A percentile compares a stretch with the other conserved stretches of the same genome.
These are phyloP conservation scores for Varroa destructor DNA, from an alignment of 1,140 invertebrate species.

Conservation along the genomic window DNA sequence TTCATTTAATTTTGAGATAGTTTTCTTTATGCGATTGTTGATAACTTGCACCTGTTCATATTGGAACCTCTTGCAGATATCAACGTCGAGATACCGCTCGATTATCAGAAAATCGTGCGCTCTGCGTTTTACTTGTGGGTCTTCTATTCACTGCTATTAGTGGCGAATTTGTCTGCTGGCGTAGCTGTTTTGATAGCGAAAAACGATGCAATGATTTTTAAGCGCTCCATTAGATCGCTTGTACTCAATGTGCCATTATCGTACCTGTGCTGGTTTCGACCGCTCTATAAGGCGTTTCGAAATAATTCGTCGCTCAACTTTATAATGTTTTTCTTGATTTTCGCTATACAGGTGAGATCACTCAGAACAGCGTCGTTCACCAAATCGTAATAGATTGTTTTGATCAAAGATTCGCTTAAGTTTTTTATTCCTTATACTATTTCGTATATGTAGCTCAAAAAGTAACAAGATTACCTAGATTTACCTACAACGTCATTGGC, in stretches of 20 bases:
- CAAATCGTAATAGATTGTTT: too few species aligned
- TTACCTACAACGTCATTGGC: too few species aligned
- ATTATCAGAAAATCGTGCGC: constrained; percentile 89
- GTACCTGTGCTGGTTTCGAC: constrained; percentile 90
- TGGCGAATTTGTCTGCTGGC: constrained; percentile 70
- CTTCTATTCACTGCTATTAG: constrained; percentile 72
- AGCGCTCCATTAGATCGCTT: constrained; percentile 73
- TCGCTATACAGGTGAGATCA: too few species aligned
- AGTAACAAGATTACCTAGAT: too few species aligned
- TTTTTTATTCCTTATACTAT: too few species aligned
- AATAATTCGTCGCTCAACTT: too few species aligned
- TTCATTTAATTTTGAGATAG: not conserved
- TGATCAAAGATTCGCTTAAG: too few species aligned
- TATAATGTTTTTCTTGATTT: too few species aligned
- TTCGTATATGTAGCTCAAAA: too few species aligned
- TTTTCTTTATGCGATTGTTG: not conserved
- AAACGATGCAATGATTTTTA: constrained; percentile 62
- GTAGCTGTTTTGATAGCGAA: constrained; percentile 53
- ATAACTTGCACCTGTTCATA: too few species aligned
- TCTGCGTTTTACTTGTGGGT: constrained; percentile 93
- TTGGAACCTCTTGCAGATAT: constrained; percentile 52
- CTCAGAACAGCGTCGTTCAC: too few species aligned
- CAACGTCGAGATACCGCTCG: constrained; percentile 91
- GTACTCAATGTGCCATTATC: constrained; percentile 87
- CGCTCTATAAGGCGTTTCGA: constrained; percentile 66